These are phyloP conservation scores for Microtus ochrogaster DNA, from an alignment of 2,113 vertebrate species.

Conservation along the genomic window DNA sequence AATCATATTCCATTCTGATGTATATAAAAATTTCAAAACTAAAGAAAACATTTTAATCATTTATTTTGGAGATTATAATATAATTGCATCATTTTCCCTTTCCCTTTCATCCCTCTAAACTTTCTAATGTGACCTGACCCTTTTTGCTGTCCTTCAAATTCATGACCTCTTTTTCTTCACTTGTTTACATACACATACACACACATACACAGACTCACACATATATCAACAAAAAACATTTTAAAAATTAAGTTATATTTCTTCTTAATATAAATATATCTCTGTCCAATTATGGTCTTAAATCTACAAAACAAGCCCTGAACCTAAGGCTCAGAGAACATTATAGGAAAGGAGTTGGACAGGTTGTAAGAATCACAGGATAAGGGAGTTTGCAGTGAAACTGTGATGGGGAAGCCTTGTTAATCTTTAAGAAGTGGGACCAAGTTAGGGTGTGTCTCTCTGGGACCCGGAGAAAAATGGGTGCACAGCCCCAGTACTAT, in stretches of 20 bases:
- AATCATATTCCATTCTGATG: not conserved
- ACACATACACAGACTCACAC: not conserved
- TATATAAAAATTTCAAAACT: not conserved
- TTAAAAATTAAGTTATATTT: not conserved
- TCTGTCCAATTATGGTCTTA: not conserved
- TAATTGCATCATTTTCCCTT: not conserved
- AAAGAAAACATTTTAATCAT: not conserved
- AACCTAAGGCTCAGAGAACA: not conserved
- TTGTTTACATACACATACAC: not conserved
- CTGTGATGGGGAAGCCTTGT: too few relatives aligned
- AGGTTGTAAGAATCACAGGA: not conserved
- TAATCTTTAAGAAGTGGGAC: too few relatives aligned
- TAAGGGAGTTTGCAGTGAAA: not conserved
- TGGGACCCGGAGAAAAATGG: too few relatives aligned
- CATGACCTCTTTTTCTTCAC: not conserved
- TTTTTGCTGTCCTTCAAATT: not conserved
- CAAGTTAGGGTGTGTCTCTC: too few relatives aligned
- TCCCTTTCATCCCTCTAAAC: not conserved
- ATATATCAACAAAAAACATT: not conserved
- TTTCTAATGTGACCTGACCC: too few relatives aligned
- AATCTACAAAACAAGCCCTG: not conserved
- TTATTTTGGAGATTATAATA: not conserved
- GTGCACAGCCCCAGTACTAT: too few relatives aligned
- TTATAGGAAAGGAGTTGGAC: not conserved
- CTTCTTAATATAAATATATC: not conserved